Base-by-base conservation (phyloP, 2,113 vertebrate genomes). In the Python bivittatus region DNA sequence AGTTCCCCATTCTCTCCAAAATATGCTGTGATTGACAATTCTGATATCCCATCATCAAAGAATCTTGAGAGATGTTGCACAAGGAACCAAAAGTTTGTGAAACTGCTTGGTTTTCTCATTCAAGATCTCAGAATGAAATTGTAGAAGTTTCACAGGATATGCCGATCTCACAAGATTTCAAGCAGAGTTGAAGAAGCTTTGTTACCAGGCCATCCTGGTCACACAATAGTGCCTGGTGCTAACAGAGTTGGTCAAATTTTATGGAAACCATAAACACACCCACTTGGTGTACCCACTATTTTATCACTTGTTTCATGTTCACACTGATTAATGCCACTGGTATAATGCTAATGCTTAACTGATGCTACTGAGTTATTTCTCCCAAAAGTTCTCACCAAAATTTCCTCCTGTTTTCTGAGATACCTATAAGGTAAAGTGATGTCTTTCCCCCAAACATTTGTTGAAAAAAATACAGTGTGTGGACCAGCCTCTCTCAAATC, bases 401-500 rank as follows among this genome's bases (percentile, higher is more conserved):
- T 85, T 13, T 61, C 94, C 89, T 94, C 38, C 0, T 95, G 44
- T 25, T 89, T 94, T 84, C 92, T 95, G 90, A 95, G 94, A 92
- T 64, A 72, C 90, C 94, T n/a, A 56, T 83, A 57, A 7, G 48
- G 92, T 72, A 72, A 86, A 54, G 6, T 1, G 5, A 64, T 61
- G 20, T n/a, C 42, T 6, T 42, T 83, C n/a, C 42, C 58, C 17
- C 8, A 91, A 89, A 89, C 94, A 94, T 96, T 93, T 95, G 88
- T 87, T 94, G 91, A 48, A 94, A 96, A 20, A 20, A 95, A 60
- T 93, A 79, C 33, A 93, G 92, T 93, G 95, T 68, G 86, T 23
- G 42, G 95, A 96, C 90, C 68, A 91, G 88, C 86, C 90, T 22
- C 84, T 91, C 91, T 90, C 93, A 95, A 91, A 92, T 93, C 94